Conservation (phyloP, 2,888 invertebrate species). For the Stenoptilia bipunctidactyla region DNA sequence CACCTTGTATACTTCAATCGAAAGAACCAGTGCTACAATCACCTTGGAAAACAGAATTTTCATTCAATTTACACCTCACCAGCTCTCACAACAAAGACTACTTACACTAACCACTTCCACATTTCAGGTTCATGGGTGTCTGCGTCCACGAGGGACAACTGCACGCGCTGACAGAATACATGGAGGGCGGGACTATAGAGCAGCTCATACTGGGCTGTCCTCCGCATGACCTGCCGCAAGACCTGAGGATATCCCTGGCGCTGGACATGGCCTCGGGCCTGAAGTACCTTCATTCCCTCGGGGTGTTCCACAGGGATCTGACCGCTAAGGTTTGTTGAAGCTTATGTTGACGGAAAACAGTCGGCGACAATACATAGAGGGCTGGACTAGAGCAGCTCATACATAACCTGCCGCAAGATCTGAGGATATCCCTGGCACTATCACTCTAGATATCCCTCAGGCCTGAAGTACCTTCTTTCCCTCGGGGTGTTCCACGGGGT, state of each 20-base stretch:
- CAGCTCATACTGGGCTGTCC: conserved; percentile 85
- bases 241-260: conserved; percentile 84
- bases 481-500: conserved; percentile 95
- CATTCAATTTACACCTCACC: too few species aligned
- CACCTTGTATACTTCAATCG: too few species aligned
- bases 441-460: conserved; percentile 91
- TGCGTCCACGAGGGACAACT: conserved; percentile 97
- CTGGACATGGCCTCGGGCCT: conserved; percentile 92
- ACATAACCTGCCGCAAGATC: conserved; percentile 81
- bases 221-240: conserved; percentile 80
- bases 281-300: conserved; percentile 92
- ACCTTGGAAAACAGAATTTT: too few species aligned
- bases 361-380: conserved; percentile 96
- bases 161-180: conserved; percentile 96
- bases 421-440: conserved; percentile 86
- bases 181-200: conserved; percentile 94
- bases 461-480: conserved; percentile 94
- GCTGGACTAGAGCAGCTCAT: conserved; percentile 93
- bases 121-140: conserved; percentile 92
- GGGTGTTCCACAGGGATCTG: conserved; percentile 95
- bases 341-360: conserved; percentile 94
- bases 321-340: conserved; percentile 90
- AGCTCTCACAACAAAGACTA: too few species aligned
- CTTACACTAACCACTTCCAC: too few species aligned
- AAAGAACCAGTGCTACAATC: too few species aligned